Conservation (phyloP, 2,888 invertebrate species). For the Boloria euphrosyne region DNA sequence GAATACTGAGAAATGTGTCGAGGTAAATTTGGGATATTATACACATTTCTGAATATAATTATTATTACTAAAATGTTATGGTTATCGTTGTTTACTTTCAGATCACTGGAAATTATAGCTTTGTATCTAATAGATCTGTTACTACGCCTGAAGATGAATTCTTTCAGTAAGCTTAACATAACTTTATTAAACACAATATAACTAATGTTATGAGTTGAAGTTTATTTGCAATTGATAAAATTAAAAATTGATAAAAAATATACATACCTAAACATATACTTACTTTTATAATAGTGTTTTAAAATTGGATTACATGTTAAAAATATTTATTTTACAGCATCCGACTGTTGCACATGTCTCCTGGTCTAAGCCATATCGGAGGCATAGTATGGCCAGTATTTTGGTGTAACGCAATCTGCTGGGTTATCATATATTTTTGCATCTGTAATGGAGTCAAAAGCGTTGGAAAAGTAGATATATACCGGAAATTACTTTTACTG, state of each 20-base stretch:
- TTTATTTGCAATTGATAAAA: no score
- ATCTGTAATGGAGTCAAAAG: conserved; percentile 94
- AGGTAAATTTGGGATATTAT: conserved; percentile 60
- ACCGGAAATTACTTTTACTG: conserved; percentile 44
- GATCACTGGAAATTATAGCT: conserved; percentile 66
- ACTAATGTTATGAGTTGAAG: no score
- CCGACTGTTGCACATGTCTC: conserved; percentile 89
- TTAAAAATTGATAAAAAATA: no score
- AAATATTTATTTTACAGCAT: conserved; percentile 81
- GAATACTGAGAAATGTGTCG: conserved; percentile 90
- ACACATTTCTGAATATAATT: conserved; percentile 4
- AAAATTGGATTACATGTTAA: conserved; percentile 20
- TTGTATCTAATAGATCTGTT: conserved; percentile 60
- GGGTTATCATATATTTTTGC: conserved; percentile 92
- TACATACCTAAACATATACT: no score
- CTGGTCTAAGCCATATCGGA: conserved; percentile 88
- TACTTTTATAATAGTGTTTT: no score
- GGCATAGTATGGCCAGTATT: conserved; percentile 91
- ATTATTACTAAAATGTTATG: conserved; percentile 16
- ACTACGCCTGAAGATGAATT: conserved; percentile 91
- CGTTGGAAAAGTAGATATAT: conserved; percentile 87
- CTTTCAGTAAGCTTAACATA: conserved; percentile 86
- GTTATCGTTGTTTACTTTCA: conserved; percentile 50
- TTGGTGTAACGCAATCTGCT: conserved; percentile 87
- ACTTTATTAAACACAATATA: no score